Evolutionary conservation across 2,888 invertebrate genomes (phyloP).

Genomic region (Hyppa rectilinea): DNA sequence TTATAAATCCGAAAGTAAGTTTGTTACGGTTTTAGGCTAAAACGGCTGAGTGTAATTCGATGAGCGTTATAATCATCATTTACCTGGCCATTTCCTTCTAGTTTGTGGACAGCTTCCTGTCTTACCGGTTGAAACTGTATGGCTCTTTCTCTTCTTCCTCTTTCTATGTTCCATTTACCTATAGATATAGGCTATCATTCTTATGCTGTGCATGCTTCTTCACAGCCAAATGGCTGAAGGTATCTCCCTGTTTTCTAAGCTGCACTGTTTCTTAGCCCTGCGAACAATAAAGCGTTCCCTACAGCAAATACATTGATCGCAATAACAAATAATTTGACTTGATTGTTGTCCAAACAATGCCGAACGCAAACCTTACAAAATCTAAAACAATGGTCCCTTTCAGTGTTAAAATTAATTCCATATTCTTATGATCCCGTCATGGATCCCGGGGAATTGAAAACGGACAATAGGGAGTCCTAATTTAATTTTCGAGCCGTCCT

Average conservation of each 20-base stretch:
- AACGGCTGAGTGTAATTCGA: no score
- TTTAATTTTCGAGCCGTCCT: neutral
- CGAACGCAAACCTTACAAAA: conserved; percentile 1
- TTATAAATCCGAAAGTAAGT: no score
- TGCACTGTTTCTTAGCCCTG: neutral
- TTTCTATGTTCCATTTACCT: no score
- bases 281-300: neutral
- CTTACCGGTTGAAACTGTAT: no score
- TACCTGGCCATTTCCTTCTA: no score
- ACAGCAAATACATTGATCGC: neutral
- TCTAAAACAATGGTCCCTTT: neutral
- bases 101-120: no score
- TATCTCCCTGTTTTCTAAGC: neutral
- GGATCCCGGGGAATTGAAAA: conserved; percentile 9
- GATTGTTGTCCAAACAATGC: neutral
- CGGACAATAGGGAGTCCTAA: neutral
- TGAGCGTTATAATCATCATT: no score
- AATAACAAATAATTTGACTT: neutral
- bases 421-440: neutral
- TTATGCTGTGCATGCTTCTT: neutral
- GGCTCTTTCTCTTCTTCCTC: no score
- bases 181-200: no score
- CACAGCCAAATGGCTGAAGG: neutral
- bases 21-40: no score
- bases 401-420: conserved; percentile 4